phyloP scores from a whole-genome alignment of 2,113 vertebrate species.

The Prolemur simus region DNA sequence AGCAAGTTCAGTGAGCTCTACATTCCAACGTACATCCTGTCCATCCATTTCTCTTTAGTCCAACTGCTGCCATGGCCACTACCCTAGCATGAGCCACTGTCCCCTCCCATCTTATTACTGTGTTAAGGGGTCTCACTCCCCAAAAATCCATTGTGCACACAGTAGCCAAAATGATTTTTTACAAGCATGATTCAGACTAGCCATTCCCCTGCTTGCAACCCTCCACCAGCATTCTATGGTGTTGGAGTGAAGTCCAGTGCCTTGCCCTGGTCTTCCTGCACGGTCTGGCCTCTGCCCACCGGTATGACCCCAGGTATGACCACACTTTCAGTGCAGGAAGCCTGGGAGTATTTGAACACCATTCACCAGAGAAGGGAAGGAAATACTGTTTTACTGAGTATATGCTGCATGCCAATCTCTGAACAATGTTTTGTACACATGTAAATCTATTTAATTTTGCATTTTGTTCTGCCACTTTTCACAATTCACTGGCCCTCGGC shows the following conservation, averaged over 20 bases:
- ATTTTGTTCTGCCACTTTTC: background rate
- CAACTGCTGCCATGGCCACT: accelerated
- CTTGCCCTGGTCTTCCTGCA: background rate
- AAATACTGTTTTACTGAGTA: background rate
- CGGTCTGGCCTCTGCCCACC: background rate
- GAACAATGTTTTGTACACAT: background rate
- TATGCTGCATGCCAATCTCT: too few species aligned
- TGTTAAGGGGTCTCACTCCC: background rate
- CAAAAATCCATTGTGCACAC: background rate
- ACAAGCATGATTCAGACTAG: background rate
- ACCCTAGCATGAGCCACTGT: accelerated
- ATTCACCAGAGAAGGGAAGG: background rate
- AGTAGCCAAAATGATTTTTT: background rate
- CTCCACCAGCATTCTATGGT: background rate
- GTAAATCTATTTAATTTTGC: background rate
- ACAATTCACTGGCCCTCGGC: background rate
- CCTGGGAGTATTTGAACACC: background rate
- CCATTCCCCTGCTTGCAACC: background rate
- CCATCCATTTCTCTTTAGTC: background rate
- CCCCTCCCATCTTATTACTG: background rate
- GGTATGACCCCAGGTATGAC: background rate
- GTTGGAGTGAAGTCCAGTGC: background rate
- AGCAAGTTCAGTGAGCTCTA: background rate
- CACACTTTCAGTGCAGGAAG: background rate
- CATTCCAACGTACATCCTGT: background rate